A percentile compares a stretch with the other conserved stretches of the same genome.
These are phyloP conservation scores for Holothuria glaberrima DNA, from an alignment of 35 echinoderm and acorn worm species.

Conservation along the genomic window DNA sequence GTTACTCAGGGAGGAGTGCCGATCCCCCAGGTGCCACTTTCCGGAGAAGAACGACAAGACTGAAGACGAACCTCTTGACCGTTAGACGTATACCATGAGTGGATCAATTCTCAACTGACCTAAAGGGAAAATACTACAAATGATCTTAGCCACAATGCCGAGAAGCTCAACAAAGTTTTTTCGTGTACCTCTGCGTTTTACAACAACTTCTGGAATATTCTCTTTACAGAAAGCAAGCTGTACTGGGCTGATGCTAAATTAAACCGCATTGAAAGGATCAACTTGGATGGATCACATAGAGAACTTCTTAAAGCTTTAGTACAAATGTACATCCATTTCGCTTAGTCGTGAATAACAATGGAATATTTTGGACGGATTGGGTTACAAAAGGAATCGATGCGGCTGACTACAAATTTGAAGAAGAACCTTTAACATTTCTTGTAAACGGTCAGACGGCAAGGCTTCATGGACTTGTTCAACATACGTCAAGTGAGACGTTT, in stretches of 20 bases:
- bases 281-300: constrained; percentile 22
- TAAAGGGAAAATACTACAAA: no score
- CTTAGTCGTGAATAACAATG: not conserved
- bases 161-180: no score
- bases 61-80: no score
- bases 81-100: no score
- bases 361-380: constrained; percentile 59
- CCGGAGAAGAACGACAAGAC: no score
- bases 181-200: no score
- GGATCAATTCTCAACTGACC: no score
- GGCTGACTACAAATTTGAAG: not conserved
- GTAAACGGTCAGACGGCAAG: not conserved
- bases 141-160: no score
- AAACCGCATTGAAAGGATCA: constrained; percentile 33
- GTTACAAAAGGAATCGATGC: not conserved
- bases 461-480: not conserved
- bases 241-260: constrained; percentile 53
- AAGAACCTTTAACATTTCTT: not conserved
- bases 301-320: not conserved
- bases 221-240: constrained; percentile 37
- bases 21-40: no score
- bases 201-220: no score
- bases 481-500: no score
- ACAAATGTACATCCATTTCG: constrained; percentile 50
- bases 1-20: no score